Conservation (phyloP, 2,797 vertebrate genomes). For the Perodicticus potto region DNA sequence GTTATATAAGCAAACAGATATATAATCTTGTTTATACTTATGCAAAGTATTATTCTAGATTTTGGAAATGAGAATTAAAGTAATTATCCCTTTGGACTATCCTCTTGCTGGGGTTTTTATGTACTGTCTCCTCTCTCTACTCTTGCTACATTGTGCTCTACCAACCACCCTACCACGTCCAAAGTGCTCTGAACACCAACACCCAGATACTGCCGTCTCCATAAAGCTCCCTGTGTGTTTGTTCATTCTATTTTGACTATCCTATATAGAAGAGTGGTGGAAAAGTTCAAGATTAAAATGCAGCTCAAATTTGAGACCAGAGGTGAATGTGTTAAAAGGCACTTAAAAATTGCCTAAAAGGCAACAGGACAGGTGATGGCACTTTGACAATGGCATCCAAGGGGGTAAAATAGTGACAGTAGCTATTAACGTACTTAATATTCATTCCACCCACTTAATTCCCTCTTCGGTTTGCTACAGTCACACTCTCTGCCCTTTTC, state of each 20-base stretch:
- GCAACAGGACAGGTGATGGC: neutral
- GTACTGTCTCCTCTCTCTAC: neutral
- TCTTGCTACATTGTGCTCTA: neutral
- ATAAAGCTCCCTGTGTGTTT: neutral
- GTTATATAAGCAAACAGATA: neutral
- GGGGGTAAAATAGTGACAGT: neutral
- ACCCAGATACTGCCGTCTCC: neutral
- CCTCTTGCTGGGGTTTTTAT: neutral
- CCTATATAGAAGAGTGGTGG: neutral
- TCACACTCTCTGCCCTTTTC: neutral
- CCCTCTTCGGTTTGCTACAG: neutral
- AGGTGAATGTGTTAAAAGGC: neutral
- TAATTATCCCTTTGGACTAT: neutral
- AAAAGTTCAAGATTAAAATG: slow-evolving; percentile 43
- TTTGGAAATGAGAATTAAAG: neutral
- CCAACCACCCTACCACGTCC: neutral
- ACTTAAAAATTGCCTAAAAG: neutral
- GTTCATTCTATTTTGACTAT: neutral
- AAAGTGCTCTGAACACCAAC: neutral
- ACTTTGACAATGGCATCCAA: neutral
- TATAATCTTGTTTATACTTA: neutral
- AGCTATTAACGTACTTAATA: neutral
- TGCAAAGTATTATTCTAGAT: neutral
- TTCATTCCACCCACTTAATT: neutral
- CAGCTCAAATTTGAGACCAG: neutral